A percentile compares a stretch with the other conserved stretches of the same genome.
Evolutionary conservation across 2,797 vertebrate genomes (phyloP).

Genomic region (Sternotherus odoratus): DNA sequence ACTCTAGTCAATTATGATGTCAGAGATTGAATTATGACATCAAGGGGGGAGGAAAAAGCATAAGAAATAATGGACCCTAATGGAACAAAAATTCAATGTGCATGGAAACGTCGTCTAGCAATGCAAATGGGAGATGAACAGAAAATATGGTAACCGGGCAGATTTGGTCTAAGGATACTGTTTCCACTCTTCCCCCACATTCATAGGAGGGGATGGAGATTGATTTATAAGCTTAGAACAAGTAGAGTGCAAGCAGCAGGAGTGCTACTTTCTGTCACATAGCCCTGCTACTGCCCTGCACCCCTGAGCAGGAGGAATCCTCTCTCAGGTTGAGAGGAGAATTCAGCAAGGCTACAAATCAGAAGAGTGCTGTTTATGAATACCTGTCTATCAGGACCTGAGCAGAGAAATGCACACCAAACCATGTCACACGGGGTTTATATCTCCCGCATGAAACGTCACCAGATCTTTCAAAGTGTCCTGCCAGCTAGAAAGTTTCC

Average conservation of each 20-base stretch:
- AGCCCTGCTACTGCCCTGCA: background rate
- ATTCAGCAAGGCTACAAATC: background rate
- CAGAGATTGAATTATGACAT: background rate
- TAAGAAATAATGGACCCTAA: background rate
- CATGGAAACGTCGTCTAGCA: background rate
- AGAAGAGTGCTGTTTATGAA: background rate
- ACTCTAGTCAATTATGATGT: background rate
- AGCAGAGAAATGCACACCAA: conserved; percentile 2
- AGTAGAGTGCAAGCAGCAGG: background rate
- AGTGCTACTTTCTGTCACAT: background rate
- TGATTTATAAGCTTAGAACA: background rate
- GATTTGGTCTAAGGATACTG: background rate
- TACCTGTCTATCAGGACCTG: conserved; percentile 40
- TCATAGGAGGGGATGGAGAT: background rate
- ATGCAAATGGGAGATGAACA: background rate
- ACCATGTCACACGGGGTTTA: background rate
- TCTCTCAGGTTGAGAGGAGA: background rate
- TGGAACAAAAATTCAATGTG: background rate
- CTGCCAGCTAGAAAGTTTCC: background rate
- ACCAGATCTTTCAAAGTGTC: background rate
- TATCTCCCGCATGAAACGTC: conserved; percentile 7
- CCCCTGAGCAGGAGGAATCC: background rate
- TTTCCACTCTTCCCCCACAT: background rate
- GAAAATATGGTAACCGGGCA: background rate
- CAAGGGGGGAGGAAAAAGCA: background rate